These are phyloP conservation scores for Apostichopus leukothele DNA, from an alignment of 53 echinoderm and acorn worm species.

Conservation along the genomic window DNA sequence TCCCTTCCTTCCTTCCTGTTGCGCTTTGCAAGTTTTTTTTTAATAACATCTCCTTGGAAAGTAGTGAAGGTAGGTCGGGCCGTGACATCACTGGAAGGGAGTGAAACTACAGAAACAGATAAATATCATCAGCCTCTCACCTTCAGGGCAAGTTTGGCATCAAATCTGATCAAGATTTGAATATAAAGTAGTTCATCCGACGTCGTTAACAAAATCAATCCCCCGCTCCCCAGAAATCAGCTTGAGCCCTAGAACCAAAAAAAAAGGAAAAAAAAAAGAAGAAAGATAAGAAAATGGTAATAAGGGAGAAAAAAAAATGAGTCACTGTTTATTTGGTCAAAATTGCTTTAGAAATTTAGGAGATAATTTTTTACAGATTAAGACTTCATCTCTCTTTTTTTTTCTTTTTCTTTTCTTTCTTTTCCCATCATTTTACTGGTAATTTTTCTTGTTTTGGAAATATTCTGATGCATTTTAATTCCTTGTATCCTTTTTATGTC, in stretches of 20 bases:
- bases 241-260: no score
- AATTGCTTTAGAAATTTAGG: no score
- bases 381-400: no score
- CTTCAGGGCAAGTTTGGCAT: neutral
- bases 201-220: neutral
- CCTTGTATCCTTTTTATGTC: neutral
- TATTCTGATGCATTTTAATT: neutral
- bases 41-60: neutral
- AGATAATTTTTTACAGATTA: no score
- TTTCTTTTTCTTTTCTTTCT: neutral
- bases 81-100: neutral
- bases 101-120: neutral
- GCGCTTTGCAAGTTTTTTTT: no score
- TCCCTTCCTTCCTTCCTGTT: no score
- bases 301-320: no score
- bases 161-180: conserved; percentile 10
- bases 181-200: neutral
- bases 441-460: neutral
- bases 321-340: no score
- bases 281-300: no score
- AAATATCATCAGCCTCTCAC: neutral
- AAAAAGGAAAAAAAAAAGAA: no score
- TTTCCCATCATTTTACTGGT: neutral
- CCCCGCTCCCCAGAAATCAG: no score
- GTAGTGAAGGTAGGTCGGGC: neutral